Conservation (phyloP, 2,113 vertebrate genomes). For the Natator depressus region DNA sequence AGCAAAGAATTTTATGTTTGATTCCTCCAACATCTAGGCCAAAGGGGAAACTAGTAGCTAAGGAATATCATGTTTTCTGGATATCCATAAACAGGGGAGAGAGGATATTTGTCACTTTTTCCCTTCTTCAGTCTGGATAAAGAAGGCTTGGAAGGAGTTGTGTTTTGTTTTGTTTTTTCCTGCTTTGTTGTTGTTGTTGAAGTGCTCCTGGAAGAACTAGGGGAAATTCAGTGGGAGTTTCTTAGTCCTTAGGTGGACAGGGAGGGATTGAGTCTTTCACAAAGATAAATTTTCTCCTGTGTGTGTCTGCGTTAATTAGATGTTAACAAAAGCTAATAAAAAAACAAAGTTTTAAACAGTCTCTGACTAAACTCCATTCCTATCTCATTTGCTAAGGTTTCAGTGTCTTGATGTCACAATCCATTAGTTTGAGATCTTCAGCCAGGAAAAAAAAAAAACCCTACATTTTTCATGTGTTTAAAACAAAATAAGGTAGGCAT, state of each 20-base stretch:
- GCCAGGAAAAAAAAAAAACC: accelerated
- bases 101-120: background rate
- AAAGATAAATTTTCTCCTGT: background rate
- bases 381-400: background rate
- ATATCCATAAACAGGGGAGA: background rate
- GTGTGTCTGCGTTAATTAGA: background rate
- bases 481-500: background rate
- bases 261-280: background rate
- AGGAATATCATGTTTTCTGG: background rate
- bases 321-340: background rate
- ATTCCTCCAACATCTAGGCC: background rate
- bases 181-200: background rate
- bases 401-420: background rate
- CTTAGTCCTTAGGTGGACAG: background rate
- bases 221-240: background rate
- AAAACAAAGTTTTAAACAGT: background rate
- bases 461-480: background rate
- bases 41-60: background rate
- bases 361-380: background rate
- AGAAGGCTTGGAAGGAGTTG: background rate
- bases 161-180: background rate
- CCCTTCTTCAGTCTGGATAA: background rate
- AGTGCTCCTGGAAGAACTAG: background rate
- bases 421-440: background rate
- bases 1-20: background rate